Evolutionary conservation across 2,113 vertebrate species (phyloP), one percentile per base, ranked within the genome.

Genomic region (Labeo catla): DNA sequence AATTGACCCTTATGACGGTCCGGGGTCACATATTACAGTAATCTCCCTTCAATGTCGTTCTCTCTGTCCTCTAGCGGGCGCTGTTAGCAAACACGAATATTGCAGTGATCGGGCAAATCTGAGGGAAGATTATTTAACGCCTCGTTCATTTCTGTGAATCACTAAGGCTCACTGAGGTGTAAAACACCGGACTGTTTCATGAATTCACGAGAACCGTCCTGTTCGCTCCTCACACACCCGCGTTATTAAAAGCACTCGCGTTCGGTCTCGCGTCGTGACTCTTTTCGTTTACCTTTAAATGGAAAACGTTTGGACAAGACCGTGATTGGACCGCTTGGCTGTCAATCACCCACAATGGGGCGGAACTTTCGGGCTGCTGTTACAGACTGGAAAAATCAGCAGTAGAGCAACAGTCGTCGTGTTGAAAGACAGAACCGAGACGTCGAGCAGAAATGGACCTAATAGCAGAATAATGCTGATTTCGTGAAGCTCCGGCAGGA

Each of bases 241-340:
- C 8, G 79, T 61, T 45, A 23, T 13, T 61, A 45, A 45, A 45
- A 79, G 36, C 36, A 5, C 54, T 45, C 28, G 28, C 28, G 28
- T 28, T 28, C 28, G 28, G 28, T 28, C 77, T 76, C 73, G 79
- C 45, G 79, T 81, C 61, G 79, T 81, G 79, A 81, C 79, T 81
- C 43, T 28, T 49, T 5, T 28, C 28, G 12, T 81, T 81, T 81
- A 47, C 45, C 61, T 82, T 82, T 68, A 82, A 82, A 82, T 82
- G 61, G 80, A 36, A 36, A 81, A 45, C 12, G 8, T 6, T 28
- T 16, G 7, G 13, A 3, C 28, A 10, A 49, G 63, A 34, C 47
- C 7, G 15, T 54, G 80, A 82, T 82, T 82, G 80, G 80, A 0
- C 47, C n/a, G 28, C 1, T 15, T 2, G 8, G 15, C 80, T 68